A percentile compares a stretch with the other conserved stretches of the same genome.
These are phyloP conservation scores for Oconnorella tubifera DNA, from an alignment of 2,888 invertebrate genomes.

Conservation along the genomic window DNA sequence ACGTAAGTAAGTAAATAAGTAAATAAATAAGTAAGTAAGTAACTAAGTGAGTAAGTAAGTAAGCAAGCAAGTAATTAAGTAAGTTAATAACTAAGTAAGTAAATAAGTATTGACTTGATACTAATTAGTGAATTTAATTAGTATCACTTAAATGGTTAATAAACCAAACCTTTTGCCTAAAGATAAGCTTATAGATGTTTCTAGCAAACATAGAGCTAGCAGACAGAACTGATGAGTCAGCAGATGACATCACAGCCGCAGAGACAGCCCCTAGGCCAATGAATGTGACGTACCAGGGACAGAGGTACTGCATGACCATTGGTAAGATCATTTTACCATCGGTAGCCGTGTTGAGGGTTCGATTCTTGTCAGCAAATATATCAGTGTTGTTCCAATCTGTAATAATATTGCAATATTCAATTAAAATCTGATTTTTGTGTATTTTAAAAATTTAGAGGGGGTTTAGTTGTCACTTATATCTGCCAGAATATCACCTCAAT, in stretches of 20 bases:
- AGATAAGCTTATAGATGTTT: slow-evolving; percentile 95
- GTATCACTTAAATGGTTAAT: neutral
- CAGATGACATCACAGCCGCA: slow-evolving; percentile 99
- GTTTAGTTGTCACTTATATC: no score
- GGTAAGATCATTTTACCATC: slow-evolving; percentile 83
- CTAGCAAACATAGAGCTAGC: slow-evolving; percentile 99
- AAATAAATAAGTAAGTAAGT: no score
- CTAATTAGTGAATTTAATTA: no score
- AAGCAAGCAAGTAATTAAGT: no score
- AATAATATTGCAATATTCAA: no score
- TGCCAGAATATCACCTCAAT: no score
- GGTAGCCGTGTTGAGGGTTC: slow-evolving; percentile 58
- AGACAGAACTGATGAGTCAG: slow-evolving; percentile 95
- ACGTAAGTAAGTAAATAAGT: no score
- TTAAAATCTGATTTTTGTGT: no score
- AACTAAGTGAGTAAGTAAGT: no score
- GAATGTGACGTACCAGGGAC: slow-evolving; percentile 92
- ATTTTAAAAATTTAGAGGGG: no score
- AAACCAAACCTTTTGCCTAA: slow-evolving; percentile 74
- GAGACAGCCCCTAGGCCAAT: slow-evolving; percentile 97
- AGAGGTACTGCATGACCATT: slow-evolving; percentile 92
- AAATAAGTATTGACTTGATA: no score
- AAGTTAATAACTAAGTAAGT: no score
- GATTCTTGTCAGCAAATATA: slow-evolving; percentile 60
- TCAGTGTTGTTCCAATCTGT: slow-evolving; percentile 92